Conservation (phyloP, 2,797 vertebrate genomes). For the Gymnopithys bicolor region DNA sequence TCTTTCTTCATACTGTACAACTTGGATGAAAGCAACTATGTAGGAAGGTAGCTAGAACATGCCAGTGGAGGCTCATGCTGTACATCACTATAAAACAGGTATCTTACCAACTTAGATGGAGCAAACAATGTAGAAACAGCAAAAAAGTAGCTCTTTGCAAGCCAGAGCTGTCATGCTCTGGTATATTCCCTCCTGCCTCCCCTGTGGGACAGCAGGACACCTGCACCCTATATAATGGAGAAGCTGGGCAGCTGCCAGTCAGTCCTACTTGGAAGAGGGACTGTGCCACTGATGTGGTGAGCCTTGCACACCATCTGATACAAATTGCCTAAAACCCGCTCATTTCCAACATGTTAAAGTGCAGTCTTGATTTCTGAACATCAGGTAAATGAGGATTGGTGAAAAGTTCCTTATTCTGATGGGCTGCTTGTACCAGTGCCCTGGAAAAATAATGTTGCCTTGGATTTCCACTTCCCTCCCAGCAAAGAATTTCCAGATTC, state of each 20-base stretch:
- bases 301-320: background rate
- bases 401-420: background rate
- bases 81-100: background rate
- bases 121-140: background rate
- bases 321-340: background rate
- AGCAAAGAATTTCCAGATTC: background rate
- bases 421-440: background rate
- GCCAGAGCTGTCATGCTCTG: background rate
- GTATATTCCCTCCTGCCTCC: background rate
- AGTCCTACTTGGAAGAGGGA: background rate
- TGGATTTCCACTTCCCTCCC: background rate
- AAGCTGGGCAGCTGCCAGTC: background rate
- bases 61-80: background rate
- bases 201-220: background rate
- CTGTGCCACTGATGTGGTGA: background rate
- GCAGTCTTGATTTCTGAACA: background rate
- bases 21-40: conserved; percentile 44
- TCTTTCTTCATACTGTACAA: conserved; percentile 51
- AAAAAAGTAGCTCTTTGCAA: background rate
- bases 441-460: background rate
- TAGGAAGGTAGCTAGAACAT: conserved; percentile 30
- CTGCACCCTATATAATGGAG: rapidly evolving
- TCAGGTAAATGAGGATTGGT: background rate
- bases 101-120: background rate
- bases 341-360: background rate